Evolutionary conservation across 2,888 invertebrate species (phyloP).

Genomic region (Diarsia mendica): DNA sequence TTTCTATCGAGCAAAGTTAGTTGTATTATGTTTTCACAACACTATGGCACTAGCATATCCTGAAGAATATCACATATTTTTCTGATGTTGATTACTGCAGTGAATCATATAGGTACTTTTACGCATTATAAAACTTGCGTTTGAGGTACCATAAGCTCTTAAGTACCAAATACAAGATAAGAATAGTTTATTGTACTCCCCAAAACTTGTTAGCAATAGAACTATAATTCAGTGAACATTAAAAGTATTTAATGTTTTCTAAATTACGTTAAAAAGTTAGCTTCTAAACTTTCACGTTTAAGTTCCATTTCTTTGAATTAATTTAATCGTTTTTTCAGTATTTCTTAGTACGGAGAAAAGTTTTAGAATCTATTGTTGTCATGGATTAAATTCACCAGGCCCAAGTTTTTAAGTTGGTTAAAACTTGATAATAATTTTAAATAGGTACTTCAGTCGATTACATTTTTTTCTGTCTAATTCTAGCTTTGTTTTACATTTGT

Average conservation of each 20-base stretch:
- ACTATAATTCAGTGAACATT: constrained; percentile 8
- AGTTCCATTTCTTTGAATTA: constrained; percentile 13
- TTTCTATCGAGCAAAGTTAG: too few species aligned
- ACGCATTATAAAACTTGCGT: too few species aligned
- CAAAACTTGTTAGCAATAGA: not conserved
- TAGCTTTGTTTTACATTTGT: not conserved
- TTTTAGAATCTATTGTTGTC: constrained; percentile 32
- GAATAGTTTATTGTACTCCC: constrained; percentile 1
- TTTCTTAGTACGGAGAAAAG: not conserved
- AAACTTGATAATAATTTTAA: constrained; percentile 45
- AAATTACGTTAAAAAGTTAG: constrained; percentile 38
- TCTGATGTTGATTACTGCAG: too few species aligned
- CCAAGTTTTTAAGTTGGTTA: constrained; percentile 36
- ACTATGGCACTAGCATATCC: too few species aligned
- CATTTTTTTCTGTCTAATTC: not conserved
- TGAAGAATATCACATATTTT: too few species aligned
- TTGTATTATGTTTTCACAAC: too few species aligned
- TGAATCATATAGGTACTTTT: too few species aligned
- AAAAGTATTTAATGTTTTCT: constrained; percentile 24
- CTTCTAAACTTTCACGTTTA: not conserved
- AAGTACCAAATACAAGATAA: not conserved
- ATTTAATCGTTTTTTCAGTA: constrained; percentile 24
- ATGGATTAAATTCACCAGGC: constrained; percentile 24
- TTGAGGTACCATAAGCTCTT: too few species aligned
- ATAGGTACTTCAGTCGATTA: constrained; percentile 20